Conservation (phyloP, 2,888 invertebrate genomes). For the Cerastis leucographa region DNA sequence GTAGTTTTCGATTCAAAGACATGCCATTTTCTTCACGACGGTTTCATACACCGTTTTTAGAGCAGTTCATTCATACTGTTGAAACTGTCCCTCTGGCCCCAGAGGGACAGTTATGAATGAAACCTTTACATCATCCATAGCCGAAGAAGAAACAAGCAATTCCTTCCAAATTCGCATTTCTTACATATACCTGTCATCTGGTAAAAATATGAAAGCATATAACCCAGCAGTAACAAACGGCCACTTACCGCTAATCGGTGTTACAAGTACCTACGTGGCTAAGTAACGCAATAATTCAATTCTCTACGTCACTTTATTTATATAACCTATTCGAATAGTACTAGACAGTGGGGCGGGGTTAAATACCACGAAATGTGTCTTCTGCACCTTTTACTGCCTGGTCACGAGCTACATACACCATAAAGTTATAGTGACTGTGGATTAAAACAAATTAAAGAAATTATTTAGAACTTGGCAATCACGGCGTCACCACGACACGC, state of each 20-base stretch:
- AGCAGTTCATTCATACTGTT: not conserved
- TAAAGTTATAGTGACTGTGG: not conserved
- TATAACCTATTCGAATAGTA: constrained; percentile 20
- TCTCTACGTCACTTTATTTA: constrained; percentile 31
- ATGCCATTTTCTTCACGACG: too few species aligned
- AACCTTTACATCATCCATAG: not conserved
- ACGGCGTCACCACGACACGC: not conserved
- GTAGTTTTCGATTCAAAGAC: too few species aligned
- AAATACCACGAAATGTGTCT: not conserved
- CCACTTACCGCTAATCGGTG: constrained; percentile 46
- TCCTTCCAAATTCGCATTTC: not conserved
- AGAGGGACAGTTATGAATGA: too few species aligned
- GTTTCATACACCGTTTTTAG: too few species aligned
- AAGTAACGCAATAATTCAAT: constrained; percentile 54
- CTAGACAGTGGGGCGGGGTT: constrained; percentile 24
- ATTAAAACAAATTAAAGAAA: not conserved
- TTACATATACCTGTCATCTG: not conserved
- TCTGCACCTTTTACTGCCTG: not conserved
- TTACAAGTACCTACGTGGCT: constrained; percentile 21
- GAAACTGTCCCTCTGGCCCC: not conserved
- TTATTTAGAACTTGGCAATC: not conserved
- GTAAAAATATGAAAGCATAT: constrained; percentile 16
- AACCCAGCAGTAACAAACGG: constrained; percentile 18
- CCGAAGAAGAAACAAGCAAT: not conserved
- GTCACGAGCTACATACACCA: not conserved